Conservation (phyloP, 2,888 invertebrate species). For the Synanthedon vespiformis region DNA sequence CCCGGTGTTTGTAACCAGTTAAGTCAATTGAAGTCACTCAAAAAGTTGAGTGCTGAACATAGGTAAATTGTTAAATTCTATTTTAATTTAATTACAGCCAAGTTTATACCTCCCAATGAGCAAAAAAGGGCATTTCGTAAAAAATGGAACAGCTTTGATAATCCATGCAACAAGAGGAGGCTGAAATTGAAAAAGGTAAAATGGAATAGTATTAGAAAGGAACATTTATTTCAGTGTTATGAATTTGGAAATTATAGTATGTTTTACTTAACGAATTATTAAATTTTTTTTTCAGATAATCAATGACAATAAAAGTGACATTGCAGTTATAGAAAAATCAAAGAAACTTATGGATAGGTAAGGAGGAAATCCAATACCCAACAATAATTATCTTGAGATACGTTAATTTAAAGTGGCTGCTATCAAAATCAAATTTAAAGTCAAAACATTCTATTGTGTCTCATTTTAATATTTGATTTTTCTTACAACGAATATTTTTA, state of each 20-base stretch:
- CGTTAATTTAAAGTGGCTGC: no score
- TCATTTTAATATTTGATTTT: no score
- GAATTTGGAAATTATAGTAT: background rate
- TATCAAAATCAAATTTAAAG: no score
- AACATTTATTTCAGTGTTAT: background rate
- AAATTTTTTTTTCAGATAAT: slow-evolving; percentile 28
- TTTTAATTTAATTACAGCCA: slow-evolving; percentile 64
- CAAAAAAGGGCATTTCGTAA: slow-evolving; percentile 70
- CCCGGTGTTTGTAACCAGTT: no score
- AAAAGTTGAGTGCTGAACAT: no score
- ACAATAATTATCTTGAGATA: no score
- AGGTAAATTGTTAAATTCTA: background rate
- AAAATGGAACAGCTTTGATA: slow-evolving; percentile 54
- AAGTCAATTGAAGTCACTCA: no score
- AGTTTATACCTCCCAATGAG: slow-evolving; percentile 76
- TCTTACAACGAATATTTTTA: no score
- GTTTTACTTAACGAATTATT: background rate
- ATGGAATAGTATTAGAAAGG: background rate
- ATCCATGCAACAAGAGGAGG: slow-evolving; percentile 53
- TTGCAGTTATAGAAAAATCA: slow-evolving; percentile 42
- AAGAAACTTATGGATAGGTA: slow-evolving; percentile 45
- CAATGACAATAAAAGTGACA: slow-evolving; percentile 46
- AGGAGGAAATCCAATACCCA: slow-evolving; percentile 9
- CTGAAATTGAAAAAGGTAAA: slow-evolving; percentile 47
- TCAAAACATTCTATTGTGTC: no score